phyloP scores from a whole-genome alignment of 2,113 vertebrate genomes.

The Aldabrachelys gigantea region DNA sequence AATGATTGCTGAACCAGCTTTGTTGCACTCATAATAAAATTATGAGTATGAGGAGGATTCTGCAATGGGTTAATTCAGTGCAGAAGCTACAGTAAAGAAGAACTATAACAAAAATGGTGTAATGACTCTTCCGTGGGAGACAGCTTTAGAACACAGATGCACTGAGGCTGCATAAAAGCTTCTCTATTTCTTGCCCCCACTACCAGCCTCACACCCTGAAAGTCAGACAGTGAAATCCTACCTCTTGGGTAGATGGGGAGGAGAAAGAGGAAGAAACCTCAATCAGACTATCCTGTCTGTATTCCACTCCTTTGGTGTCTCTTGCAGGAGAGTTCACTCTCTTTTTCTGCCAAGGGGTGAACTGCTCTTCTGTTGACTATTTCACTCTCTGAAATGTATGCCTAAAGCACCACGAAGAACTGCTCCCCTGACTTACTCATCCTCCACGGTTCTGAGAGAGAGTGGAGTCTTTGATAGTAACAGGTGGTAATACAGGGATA shows the following conservation, averaged over 20 bases:
- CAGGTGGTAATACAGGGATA: neutral
- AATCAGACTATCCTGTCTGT: neutral
- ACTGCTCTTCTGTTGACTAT: neutral
- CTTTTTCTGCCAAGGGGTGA: neutral
- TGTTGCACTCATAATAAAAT: neutral
- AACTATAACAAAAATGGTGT: neutral
- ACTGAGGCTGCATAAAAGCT: neutral
- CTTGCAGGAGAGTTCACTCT: neutral
- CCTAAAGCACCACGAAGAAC: neutral
- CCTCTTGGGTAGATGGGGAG: neutral
- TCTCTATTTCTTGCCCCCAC: neutral
- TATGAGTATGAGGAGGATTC: neutral
- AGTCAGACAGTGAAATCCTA: neutral
- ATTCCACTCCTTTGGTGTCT: neutral
- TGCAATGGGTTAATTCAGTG: neutral
- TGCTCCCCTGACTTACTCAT: neutral
- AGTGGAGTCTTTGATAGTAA: neutral
- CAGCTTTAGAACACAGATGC: neutral
- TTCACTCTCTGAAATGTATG: neutral
- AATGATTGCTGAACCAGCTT: neutral
- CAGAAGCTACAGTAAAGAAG: neutral
- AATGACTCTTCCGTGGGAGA: neutral
- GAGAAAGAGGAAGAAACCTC: neutral
- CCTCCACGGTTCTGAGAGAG: neutral
- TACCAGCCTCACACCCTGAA: neutral